These are phyloP conservation scores for Riptortus pedestris DNA, from an alignment of 1,140 invertebrate species.

Conservation along the genomic window DNA sequence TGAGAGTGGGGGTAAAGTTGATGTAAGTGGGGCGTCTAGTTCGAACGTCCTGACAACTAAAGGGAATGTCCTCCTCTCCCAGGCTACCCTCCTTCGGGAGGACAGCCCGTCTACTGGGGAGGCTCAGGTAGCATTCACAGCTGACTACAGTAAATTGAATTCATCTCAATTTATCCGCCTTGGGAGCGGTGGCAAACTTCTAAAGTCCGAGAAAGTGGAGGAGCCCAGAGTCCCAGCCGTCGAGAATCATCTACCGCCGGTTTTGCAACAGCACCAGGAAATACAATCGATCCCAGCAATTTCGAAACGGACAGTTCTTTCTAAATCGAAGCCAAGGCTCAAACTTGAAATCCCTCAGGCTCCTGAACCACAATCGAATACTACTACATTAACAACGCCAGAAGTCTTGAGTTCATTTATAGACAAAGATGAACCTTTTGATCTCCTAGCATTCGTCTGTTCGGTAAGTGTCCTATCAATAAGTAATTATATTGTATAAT, in stretches of 20 bases:
- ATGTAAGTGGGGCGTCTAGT: not conserved
- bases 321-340: conserved; percentile 7
- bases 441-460: conserved; percentile 35
- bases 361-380: not conserved
- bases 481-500: no score
- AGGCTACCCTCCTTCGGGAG: not conserved
- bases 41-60: not conserved
- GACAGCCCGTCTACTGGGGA: not conserved
- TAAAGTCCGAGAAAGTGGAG: not conserved
- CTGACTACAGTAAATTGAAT: not conserved
- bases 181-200: conserved; percentile 1
- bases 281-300: not conserved
- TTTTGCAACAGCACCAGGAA: not conserved
- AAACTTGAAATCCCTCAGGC: conserved; percentile 19
- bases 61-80: conserved; percentile 9
- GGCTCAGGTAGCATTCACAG: no score
- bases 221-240: not conserved
- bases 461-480: conserved; percentile 18
- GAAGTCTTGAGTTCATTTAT: no score
- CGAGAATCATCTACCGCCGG: not conserved
- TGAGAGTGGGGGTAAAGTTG: no score
- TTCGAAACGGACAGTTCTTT: not conserved
- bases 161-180: not conserved
- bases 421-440: no score
- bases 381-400: conserved; percentile 19